Evolutionary conservation across 2,113 vertebrate species (phyloP), one percentile per base, ranked within the genome.

Genomic region (Lepus americanus): DNA sequence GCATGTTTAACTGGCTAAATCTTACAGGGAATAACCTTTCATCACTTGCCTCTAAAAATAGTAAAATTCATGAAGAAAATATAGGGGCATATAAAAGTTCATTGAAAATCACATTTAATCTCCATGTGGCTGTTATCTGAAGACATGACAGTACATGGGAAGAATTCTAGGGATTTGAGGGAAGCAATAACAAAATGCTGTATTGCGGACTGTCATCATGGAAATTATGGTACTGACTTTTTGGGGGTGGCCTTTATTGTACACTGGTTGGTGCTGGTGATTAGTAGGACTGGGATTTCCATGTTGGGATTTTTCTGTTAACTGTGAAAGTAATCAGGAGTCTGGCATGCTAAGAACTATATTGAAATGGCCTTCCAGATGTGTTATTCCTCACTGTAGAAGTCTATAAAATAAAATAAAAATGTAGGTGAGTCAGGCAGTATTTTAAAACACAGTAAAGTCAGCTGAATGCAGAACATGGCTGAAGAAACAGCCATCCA

Each of bases 311-410:
- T 86, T 90, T 89, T 93, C 96, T 0, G 76, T 94, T 97, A 92
- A 84, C 97, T 97, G 87, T 59, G 96, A 97, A 98, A 97, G 94
- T 27, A 79, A 98, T 97, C 96, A 97, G 51, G 78, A 78, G 90
- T 96, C 84, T 95, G 85, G 49, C 95, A 66, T 74, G 82, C 76
- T 96, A 92, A 91, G 93, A n/a, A 7, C 63, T 96, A 80, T 87
- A 91, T 33, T 85, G 94, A 85, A 89, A 77, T 51, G 51, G 33
- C 61, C 72, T 87, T 36, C 80, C 85, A 73, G 63, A 73, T 81
- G 49, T 81, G 20, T 44, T n/a, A 0, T 66, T 85, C 5, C n/a
- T 89, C 39, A 31, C 0, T 90, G 33, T 17, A 85, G 33, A 94
- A 70, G 22, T 70, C 73, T 74, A 69, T 76, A 76, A 63, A 79